phyloP scores from a whole-genome alignment of 2,797 vertebrate genomes.

The Enteromius thamalakanensis region DNA sequence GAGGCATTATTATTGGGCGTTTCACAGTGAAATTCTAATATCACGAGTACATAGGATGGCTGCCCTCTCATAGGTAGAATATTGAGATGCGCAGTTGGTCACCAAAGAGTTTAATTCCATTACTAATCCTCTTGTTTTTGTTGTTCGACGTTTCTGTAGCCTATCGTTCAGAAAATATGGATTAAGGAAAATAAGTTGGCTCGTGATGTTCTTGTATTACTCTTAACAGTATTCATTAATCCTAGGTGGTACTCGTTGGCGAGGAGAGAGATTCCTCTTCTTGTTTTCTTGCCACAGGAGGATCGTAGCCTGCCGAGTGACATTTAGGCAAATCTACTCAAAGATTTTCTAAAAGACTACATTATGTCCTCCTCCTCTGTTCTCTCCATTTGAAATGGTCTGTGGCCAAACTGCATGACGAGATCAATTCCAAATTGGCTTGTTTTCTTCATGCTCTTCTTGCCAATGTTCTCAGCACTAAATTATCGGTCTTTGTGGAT shows the following conservation, averaged over 20 bases:
- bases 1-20: constrained; percentile 48
- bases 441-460: not conserved
- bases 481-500: constrained; percentile 8
- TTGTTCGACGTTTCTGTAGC: not conserved
- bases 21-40: constrained; percentile 36
- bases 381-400: constrained; percentile 23
- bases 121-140: constrained; percentile 11
- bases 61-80: constrained; percentile 18
- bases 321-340: not conserved
- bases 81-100: constrained; percentile 35
- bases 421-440: constrained; percentile 5
- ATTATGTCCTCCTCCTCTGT: constrained; percentile 11
- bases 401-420: not conserved
- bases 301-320: not conserved
- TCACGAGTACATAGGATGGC: constrained; percentile 17
- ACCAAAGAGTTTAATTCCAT: constrained; percentile 52
- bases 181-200: constrained; percentile 15
- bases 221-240: constrained; percentile 11
- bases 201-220: not conserved
- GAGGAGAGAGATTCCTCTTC: not conserved
- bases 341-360: not conserved
- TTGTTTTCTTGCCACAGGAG: constrained; percentile 10
- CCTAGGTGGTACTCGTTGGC: not conserved
- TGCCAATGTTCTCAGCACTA: not conserved
- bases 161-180: not conserved